Evolutionary conservation across 2,113 vertebrate species (phyloP).

Genomic region (Nibea coibor): DNA sequence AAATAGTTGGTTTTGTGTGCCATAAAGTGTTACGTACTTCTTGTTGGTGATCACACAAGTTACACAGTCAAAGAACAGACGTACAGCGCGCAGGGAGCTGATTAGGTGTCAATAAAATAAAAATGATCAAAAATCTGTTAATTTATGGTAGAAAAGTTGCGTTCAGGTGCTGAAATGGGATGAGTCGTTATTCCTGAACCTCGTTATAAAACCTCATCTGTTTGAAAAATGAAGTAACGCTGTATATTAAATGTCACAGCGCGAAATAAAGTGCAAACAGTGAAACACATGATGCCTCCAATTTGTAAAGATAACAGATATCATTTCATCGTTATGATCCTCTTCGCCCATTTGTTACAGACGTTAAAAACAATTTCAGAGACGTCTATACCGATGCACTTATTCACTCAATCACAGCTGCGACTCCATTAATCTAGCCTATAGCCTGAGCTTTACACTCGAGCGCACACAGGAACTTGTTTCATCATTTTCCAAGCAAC

Average conservation of each 20-base stretch:
- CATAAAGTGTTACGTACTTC: too few relatives aligned
- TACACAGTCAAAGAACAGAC: too few relatives aligned
- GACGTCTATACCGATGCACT: background rate
- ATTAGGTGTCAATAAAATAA: too few relatives aligned
- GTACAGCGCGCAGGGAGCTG: too few relatives aligned
- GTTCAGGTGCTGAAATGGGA: too few relatives aligned
- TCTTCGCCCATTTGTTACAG: background rate
- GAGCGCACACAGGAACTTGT: background rate
- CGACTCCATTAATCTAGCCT: constrained; percentile 9
- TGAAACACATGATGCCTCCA: background rate
- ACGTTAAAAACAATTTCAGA: background rate
- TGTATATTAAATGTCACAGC: background rate
- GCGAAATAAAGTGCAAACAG: background rate
- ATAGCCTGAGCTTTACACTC: background rate
- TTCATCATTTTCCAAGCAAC: constrained; percentile 26
- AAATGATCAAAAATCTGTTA: too few relatives aligned
- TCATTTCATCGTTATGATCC: background rate
- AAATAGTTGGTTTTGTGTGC: too few relatives aligned
- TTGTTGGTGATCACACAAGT: too few relatives aligned
- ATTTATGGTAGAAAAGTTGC: too few relatives aligned
- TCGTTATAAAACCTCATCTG: too few relatives aligned
- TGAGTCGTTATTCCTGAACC: too few relatives aligned
- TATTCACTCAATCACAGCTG: background rate
- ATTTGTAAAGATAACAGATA: background rate
- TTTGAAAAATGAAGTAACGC: background rate